Percentiles rank a stretch among this genome's conserved stretches.
Conservation (phyloP, 1,140 invertebrate species). For the Caenorhabditis latens region DNA sequence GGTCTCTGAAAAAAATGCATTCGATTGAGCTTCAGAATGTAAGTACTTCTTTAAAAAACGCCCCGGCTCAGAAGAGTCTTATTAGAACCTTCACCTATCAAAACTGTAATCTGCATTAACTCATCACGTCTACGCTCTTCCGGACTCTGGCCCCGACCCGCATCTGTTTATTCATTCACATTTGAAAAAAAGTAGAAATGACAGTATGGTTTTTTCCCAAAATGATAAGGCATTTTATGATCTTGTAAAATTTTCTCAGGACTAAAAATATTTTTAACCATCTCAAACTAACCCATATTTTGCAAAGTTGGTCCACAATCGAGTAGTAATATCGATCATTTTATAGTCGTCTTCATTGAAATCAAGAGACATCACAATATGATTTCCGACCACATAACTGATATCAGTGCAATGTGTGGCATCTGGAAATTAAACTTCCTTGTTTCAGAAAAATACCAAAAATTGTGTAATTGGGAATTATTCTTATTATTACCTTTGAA, state of each 20-base stretch:
- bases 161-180: no score
- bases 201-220: no score
- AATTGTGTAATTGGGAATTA: background rate
- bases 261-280: background rate
- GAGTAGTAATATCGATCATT: conserved; percentile 71
- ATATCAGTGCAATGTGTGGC: conserved; percentile 72
- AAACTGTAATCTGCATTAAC: no score
- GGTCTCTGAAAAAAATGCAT: background rate
- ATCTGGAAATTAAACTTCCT: conserved; percentile 41
- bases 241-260: background rate
- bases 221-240: no score
- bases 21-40: no score
- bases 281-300: conserved; percentile 72
- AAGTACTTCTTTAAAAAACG: no score
- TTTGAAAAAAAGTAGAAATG: no score
- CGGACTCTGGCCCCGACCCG: no score
- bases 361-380: conserved; percentile 69
- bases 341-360: conserved; percentile 69
- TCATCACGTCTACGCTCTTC: no score
- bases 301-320: conserved; percentile 71
- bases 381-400: conserved; percentile 72
- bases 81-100: no score
- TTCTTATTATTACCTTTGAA: conserved; percentile 63
- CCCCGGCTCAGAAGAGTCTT: no score
- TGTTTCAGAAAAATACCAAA: background rate